Evolutionary conservation across 2,113 vertebrate genomes (phyloP).

Genomic region (Mormyrus iriodes): DNA sequence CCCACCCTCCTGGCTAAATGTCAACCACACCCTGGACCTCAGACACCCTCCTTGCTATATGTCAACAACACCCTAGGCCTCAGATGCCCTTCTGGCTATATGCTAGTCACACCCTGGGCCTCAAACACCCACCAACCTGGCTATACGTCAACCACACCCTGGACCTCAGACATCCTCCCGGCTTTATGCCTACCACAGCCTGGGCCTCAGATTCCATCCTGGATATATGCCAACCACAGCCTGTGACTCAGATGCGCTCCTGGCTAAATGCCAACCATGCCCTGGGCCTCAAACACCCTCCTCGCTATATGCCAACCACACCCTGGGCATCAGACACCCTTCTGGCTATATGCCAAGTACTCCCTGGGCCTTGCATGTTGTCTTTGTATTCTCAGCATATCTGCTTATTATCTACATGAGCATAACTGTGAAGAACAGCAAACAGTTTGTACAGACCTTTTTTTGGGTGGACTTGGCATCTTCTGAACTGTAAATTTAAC

Average conservation of each 20-base stretch:
- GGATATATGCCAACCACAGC: too few relatives aligned
- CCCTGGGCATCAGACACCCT: background rate
- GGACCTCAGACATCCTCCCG: background rate
- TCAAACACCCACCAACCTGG: background rate
- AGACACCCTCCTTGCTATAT: background rate
- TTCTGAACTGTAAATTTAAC: constrained; percentile 69
- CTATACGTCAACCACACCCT: background rate
- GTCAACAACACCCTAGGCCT: background rate
- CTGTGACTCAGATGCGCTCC: background rate
- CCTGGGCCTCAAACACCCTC: background rate
- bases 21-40: background rate
- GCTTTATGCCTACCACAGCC: background rate
- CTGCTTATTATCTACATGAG: background rate
- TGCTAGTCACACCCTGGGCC: background rate
- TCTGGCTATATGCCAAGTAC: background rate
- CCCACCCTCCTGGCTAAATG: background rate
- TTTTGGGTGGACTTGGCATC: constrained; percentile 81
- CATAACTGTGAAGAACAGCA: background rate
- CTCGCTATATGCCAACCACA: background rate
- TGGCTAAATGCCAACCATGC: background rate
- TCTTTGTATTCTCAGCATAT: background rate
- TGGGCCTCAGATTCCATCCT: too few relatives aligned
- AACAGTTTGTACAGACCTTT: constrained; percentile 64
- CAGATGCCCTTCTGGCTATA: background rate
- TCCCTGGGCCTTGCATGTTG: background rate